Evolutionary conservation across 2,797 vertebrate genomes (phyloP).

Genomic region (Crenuchus spilurus): DNA sequence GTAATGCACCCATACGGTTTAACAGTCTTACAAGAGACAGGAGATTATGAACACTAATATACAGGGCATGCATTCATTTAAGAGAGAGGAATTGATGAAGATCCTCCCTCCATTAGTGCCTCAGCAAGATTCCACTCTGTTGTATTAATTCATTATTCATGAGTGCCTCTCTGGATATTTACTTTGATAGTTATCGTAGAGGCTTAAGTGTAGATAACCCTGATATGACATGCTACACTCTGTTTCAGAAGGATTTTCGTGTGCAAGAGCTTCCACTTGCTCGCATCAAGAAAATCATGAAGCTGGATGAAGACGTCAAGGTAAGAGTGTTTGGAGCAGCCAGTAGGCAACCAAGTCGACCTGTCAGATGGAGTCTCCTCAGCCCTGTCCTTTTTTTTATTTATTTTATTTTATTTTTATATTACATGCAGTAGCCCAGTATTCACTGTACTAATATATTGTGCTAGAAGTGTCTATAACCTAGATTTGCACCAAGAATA

Average conservation of each 20-base stretch:
- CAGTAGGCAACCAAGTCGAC: background rate
- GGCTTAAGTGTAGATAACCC: background rate
- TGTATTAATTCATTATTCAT: background rate
- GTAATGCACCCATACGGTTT: slow-evolving; percentile 31
- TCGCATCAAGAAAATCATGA: slow-evolving; percentile 99
- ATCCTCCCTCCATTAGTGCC: background rate
- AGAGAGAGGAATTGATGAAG: too few relatives aligned
- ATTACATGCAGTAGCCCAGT: background rate
- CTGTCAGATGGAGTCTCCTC: background rate
- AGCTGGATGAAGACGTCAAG: slow-evolving; percentile 98
- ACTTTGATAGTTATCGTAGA: background rate
- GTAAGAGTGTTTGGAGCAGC: slow-evolving; percentile 68
- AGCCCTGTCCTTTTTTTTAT: background rate
- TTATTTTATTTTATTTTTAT: too few relatives aligned
- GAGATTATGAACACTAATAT: background rate
- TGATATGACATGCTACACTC: slow-evolving; percentile 51
- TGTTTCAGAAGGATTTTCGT: slow-evolving; percentile 94
- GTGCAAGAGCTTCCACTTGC: slow-evolving; percentile 97
- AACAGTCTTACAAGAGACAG: background rate
- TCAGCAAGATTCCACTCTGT: background rate
- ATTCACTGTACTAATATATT: background rate
- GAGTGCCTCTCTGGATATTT: background rate
- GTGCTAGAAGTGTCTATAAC: too few relatives aligned
- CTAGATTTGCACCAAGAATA: too few relatives aligned
- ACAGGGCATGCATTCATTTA: too few relatives aligned